phyloP scores from a whole-genome alignment of 2,113 vertebrate genomes.

The Falcunculus frontatus region DNA sequence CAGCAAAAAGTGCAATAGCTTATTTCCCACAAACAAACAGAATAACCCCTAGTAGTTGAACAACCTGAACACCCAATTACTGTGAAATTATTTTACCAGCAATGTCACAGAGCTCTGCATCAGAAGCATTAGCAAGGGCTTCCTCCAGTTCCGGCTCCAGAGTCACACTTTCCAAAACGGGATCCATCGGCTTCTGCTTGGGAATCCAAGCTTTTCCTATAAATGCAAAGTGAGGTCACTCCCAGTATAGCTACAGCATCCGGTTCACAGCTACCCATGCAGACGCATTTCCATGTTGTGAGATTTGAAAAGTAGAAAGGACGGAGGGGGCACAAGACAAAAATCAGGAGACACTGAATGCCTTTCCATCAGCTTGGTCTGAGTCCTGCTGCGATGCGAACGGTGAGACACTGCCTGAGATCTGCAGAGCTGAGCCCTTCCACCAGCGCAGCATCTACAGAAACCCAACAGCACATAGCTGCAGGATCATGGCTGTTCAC shows the following conservation, averaged over 20 bases:
- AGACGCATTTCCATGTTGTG: not conserved
- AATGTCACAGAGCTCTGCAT: conserved; percentile 96
- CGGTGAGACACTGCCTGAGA: not conserved
- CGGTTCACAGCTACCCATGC: not conserved
- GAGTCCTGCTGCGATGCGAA: fast-evolving
- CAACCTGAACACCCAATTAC: not conserved
- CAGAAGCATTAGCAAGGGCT: conserved; percentile 89
- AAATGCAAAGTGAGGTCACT: conserved; percentile 37
- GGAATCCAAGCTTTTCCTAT: conserved; percentile 91
- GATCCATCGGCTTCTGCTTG: conserved; percentile 86
- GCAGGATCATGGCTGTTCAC: fast-evolving
- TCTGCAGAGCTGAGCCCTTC: not conserved
- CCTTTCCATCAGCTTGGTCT: not conserved
- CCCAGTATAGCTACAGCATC: not conserved
- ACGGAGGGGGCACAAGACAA: not conserved
- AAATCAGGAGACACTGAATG: not conserved
- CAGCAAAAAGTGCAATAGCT: not conserved
- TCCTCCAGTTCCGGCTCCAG: conserved; percentile 96
- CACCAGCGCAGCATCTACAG: fast-evolving
- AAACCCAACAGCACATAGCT: fast-evolving
- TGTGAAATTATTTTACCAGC: conserved; percentile 79
- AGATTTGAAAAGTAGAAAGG: not conserved
- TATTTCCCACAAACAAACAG: not conserved
- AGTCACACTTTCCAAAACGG: conserved; percentile 90
- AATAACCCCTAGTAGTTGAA: not conserved